Evolutionary conservation across 2,113 vertebrate genomes (phyloP).

Genomic region (Proterorhinus semilunaris): DNA sequence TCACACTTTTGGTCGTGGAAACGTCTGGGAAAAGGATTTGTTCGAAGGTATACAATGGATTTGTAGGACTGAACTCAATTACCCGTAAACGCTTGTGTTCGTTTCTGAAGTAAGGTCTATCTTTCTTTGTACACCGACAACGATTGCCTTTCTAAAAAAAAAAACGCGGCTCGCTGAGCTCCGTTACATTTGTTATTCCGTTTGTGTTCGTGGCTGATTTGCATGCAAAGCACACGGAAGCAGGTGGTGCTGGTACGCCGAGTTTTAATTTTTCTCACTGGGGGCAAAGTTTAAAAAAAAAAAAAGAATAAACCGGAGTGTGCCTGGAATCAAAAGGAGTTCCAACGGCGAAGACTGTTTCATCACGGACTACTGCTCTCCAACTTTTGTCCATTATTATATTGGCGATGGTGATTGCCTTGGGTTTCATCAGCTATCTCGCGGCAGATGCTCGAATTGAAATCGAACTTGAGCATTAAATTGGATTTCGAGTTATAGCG

Average conservation of each 20-base stretch:
- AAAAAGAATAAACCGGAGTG: neutral
- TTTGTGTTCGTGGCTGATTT: conserved; percentile 45
- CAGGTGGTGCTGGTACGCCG: conserved; percentile 47
- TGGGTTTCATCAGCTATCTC: conserved; percentile 2
- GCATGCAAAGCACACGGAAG: conserved; percentile 54
- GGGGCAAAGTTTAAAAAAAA: conserved; percentile 34
- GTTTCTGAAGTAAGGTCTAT: too few species aligned
- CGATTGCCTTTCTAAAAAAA: neutral
- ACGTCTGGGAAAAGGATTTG: too few species aligned
- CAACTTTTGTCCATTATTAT: conserved; percentile 6
- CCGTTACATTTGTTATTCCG: conserved; percentile 51
- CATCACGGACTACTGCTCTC: neutral
- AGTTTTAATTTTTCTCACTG: conserved; percentile 49
- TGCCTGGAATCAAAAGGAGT: conserved; percentile 13
- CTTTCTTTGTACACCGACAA: too few species aligned
- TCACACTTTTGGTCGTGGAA: too few species aligned
- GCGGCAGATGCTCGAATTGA: neutral
- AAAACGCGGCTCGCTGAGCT: neutral
- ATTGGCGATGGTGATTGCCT: conserved; percentile 2
- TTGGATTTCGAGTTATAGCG: conserved; percentile 7
- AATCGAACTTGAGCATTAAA: conserved; percentile 7
- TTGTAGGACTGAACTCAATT: too few species aligned
- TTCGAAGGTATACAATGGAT: too few species aligned
- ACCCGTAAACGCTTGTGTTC: too few species aligned
- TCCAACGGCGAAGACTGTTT: neutral